phyloP scores from a whole-genome alignment of 2,113 vertebrate species.

The Pelvicachromis taeniatus region DNA sequence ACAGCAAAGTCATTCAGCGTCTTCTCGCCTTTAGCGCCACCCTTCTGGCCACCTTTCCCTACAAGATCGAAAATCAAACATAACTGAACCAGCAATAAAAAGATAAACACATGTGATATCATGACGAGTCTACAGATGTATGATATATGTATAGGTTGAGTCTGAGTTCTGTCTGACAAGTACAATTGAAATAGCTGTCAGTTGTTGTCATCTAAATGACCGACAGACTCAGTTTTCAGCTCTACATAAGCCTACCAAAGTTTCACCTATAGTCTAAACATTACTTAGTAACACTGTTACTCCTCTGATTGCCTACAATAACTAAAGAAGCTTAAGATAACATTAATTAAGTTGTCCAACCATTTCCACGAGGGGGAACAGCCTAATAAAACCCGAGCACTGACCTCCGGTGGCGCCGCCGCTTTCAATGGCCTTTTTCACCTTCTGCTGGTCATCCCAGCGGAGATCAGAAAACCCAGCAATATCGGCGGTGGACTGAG shows the following conservation, averaged over 20 bases:
- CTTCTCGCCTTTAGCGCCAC: constrained; percentile 82
- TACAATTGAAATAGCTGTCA: neutral
- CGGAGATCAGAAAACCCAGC: constrained; percentile 87
- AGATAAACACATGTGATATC: neutral
- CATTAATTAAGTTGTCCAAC: neutral
- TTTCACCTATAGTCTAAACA: neutral
- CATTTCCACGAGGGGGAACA: neutral
- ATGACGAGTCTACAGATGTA: neutral
- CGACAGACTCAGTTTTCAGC: neutral
- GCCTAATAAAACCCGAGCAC: neutral
- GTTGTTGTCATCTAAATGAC: neutral
- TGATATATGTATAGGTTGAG: neutral
- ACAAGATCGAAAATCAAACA: neutral
- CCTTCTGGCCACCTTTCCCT: constrained; percentile 77
- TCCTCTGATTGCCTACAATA: neutral
- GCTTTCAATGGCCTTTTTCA: constrained; percentile 89
- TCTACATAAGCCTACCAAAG: neutral
- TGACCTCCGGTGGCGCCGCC: constrained; percentile 75
- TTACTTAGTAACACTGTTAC: neutral
- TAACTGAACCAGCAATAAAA: no score
- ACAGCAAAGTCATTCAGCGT: constrained; percentile 87
- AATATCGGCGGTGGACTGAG: constrained; percentile 78
- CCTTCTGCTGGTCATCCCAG: constrained; percentile 96
- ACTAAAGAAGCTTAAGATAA: neutral
- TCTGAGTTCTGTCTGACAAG: neutral